phyloP scores from a whole-genome alignment of 2,113 vertebrate genomes.

The Takifugu bimaculatus region DNA sequence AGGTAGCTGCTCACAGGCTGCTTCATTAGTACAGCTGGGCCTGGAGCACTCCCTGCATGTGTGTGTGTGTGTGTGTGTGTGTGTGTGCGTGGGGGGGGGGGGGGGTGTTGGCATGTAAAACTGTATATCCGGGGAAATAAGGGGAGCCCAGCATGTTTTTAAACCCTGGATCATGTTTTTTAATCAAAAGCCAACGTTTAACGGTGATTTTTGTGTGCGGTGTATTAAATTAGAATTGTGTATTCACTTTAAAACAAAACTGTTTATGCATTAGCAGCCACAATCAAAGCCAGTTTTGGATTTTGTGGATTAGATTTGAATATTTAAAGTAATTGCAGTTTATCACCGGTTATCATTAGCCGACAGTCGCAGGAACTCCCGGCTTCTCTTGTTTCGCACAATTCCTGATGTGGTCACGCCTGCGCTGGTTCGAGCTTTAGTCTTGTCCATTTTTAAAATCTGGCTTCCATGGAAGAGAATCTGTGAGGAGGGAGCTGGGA shows the following conservation, averaged over 20 bases:
- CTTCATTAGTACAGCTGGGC: slow-evolving; percentile 70
- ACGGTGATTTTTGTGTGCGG: too few relatives aligned
- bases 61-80: slow-evolving; percentile 11
- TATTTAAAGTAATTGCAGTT: too few relatives aligned
- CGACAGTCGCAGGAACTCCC: too few relatives aligned
- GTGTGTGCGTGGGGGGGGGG: too few relatives aligned
- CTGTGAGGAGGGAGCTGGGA: slow-evolving; percentile 47
- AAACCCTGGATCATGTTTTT: too few relatives aligned
- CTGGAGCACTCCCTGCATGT: slow-evolving; percentile 45
- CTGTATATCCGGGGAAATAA: slow-evolving; percentile 70
- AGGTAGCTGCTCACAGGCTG: slow-evolving; percentile 73
- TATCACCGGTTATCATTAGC: too few relatives aligned
- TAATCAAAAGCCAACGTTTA: too few relatives aligned
- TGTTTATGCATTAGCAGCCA: too few relatives aligned
- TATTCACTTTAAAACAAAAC: too few relatives aligned
- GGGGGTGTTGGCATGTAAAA: slow-evolving; percentile 31
- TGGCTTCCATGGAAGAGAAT: slow-evolving; percentile 63
- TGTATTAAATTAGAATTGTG: too few relatives aligned
- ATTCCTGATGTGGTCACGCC: slow-evolving; percentile 58
- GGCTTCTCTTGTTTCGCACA: slow-evolving; percentile 41
- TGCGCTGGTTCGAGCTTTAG: slow-evolving; percentile 57
- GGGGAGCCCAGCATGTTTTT: slow-evolving; percentile 1
- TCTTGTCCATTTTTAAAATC: slow-evolving; percentile 45
- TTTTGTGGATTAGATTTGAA: too few relatives aligned
- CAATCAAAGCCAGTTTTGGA: too few relatives aligned